Percentiles rank a stretch among this genome's conserved stretches.
phyloP scores from a whole-genome alignment of 2,888 invertebrate species.

The Tenodera sinensis region DNA sequence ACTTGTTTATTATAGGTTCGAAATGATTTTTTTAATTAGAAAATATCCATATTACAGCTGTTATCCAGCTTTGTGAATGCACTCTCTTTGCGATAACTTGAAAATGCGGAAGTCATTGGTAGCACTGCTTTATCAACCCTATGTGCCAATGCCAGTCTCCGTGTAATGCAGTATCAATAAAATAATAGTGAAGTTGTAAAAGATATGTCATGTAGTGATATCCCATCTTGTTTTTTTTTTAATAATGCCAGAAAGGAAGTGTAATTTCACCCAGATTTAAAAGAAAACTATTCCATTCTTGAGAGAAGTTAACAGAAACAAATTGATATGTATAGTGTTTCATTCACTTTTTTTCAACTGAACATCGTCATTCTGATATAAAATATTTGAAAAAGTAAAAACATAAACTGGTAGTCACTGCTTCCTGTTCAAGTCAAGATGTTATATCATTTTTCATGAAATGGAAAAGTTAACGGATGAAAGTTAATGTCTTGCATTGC shows the following conservation, averaged over 20 bases:
- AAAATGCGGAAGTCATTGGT: neutral
- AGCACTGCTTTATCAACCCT: neutral
- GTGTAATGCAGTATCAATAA: neutral
- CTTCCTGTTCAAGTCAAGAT: neutral
- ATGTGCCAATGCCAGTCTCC: neutral
- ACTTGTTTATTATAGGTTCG: neutral
- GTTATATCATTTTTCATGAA: neutral
- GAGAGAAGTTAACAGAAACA: too few species aligned
- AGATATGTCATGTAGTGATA: too few species aligned
- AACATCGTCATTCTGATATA: too few species aligned
- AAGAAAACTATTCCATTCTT: too few species aligned
- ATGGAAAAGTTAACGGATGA: neutral
- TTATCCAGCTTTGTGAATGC: neutral
- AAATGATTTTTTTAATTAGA: neutral
- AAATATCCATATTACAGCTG: neutral
- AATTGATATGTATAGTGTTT: too few species aligned
- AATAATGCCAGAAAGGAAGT: too few species aligned
- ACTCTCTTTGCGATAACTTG: neutral
- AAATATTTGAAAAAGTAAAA: neutral
- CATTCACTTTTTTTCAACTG: too few species aligned
- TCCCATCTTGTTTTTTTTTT: too few species aligned
- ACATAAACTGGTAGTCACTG: neutral
- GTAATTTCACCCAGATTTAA: too few species aligned
- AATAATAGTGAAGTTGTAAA: neutral
- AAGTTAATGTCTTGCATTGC: neutral